Base-by-base conservation (phyloP, 2,797 vertebrate species). In the Sylvilagus floridanus region DNA sequence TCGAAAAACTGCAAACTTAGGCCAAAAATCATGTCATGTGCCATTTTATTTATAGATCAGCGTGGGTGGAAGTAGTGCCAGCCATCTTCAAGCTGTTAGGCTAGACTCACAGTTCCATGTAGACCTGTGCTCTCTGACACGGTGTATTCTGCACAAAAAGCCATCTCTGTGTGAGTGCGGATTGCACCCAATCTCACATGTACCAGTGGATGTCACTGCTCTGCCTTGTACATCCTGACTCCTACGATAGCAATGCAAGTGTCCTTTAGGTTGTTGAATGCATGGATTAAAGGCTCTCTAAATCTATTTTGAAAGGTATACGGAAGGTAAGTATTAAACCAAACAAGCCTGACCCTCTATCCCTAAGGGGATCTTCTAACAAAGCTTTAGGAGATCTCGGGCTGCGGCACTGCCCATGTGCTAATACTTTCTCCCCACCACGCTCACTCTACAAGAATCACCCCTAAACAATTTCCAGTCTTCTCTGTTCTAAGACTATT, bases 301-400 rank as follows among this genome's bases (percentile, higher is more conserved):
- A 72, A 91, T 86, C 89, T 97, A 3, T 97, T 96, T 85, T 76
- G 68, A 88, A 96, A 97, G 97, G 85, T 92, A 62, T 57, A 30
- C 79, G 71, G 62, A 96, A 98, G 98, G 98, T 98, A 98, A 98
- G 98, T 98, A 85, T 97, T 96, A n/a, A 84, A 79, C 8, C 69
- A 63, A 87, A 82, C 73, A 42, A 75, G n/a, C 93, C 81, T 93
- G 62, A 97, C 92, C 92, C 54, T 75, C 93, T 97, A 21, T 96
- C 94, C 87, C 96, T 66, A 88, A 86, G 54, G 84, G 89, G 98
- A 98, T 98, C 98, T 98, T 98, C 98, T 98, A 98, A 98, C 96
- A 42, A 26, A 47, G 93, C 96, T 98, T 98, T 98, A 98, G 98
- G 98, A 98, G 98, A 98, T 98, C 98, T 90, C 95, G 78, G 96